Evolutionary conservation across 2,888 invertebrate species (phyloP).

Genomic region (Tetheella fluctuosa): DNA sequence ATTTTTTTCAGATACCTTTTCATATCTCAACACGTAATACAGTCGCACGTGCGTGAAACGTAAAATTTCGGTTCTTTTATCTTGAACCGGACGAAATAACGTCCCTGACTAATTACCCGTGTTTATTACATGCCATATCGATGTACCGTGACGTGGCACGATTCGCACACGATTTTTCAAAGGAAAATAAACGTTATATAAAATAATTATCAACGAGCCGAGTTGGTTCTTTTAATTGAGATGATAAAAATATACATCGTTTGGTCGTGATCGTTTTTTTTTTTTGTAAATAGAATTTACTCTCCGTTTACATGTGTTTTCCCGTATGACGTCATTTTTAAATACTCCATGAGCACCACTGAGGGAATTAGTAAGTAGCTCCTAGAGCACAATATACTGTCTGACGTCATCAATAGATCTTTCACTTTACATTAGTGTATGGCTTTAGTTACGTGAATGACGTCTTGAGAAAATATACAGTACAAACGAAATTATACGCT

Average conservation of each 20-base stretch:
- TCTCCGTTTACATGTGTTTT: neutral
- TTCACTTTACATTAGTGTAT: too few species aligned
- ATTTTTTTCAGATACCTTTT: neutral
- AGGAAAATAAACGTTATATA: neutral
- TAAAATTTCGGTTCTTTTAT: neutral
- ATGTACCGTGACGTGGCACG: slow-evolving; percentile 28
- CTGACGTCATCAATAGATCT: too few species aligned
- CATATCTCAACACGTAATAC: slow-evolving; percentile 1
- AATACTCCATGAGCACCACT: neutral
- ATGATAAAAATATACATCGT: neutral
- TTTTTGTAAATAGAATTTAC: neutral
- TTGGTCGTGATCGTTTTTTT: neutral
- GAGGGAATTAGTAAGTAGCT: neutral
- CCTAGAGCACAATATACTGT: too few species aligned
- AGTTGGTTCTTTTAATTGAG: neutral
- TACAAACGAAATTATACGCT: neutral
- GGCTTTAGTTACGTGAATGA: too few species aligned
- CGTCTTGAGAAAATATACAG: neutral
- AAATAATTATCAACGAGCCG: neutral
- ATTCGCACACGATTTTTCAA: slow-evolving; percentile 19
- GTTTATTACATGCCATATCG: slow-evolving; percentile 33
- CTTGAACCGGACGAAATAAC: slow-evolving; percentile 11
- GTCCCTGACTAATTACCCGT: slow-evolving; percentile 40
- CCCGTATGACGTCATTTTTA: neutral
- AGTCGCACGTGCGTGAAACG: neutral